A percentile compares a stretch with the other conserved stretches of the same genome.
Evolutionary conservation across 1,140 invertebrate genomes (phyloP).

Genomic region (Chironomus tepperi): DNA sequence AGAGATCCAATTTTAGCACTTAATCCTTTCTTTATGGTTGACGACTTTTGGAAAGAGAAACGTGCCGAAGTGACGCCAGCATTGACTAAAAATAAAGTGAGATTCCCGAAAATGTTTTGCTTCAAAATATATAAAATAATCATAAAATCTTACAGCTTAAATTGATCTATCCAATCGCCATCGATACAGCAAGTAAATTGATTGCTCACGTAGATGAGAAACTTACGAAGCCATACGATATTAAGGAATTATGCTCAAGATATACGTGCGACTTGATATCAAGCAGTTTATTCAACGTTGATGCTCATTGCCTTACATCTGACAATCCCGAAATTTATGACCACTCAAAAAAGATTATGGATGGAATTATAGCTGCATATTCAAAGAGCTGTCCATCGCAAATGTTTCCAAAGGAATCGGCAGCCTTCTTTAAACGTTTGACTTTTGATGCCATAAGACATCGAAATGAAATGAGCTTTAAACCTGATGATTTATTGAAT

Average conservation of each 20-base stretch:
- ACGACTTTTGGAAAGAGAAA: conserved; percentile 46
- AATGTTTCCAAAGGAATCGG: conserved; percentile 29
- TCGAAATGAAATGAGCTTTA: conserved; percentile 28
- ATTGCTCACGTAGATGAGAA: neutral
- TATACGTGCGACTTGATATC: conserved; percentile 45
- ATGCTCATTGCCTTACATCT: conserved; percentile 35
- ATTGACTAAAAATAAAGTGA: conserved; percentile 36
- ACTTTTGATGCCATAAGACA: conserved; percentile 33
- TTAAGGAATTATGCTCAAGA: conserved; percentile 33
- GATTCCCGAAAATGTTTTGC: conserved; percentile 24
- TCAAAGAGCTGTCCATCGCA: conserved; percentile 27
- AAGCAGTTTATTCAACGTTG: conserved; percentile 42
- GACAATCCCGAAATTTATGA: conserved; percentile 31
- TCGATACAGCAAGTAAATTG: conserved; percentile 32
- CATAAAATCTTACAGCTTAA: conserved; percentile 31
- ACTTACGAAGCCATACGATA: conserved; percentile 27
- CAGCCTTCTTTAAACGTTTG: conserved; percentile 36
- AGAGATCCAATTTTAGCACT: conserved; percentile 38
- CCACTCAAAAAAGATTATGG: conserved; percentile 30
- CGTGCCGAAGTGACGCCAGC: conserved; percentile 44
- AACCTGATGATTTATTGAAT: conserved; percentile 37
- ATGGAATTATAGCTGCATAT: conserved; percentile 30
- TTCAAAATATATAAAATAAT: neutral
- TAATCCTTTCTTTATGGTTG: conserved; percentile 42
- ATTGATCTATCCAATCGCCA: conserved; percentile 35